phyloP scores from a whole-genome alignment of 2,113 vertebrate species.

The Oreochromis niloticus region DNA sequence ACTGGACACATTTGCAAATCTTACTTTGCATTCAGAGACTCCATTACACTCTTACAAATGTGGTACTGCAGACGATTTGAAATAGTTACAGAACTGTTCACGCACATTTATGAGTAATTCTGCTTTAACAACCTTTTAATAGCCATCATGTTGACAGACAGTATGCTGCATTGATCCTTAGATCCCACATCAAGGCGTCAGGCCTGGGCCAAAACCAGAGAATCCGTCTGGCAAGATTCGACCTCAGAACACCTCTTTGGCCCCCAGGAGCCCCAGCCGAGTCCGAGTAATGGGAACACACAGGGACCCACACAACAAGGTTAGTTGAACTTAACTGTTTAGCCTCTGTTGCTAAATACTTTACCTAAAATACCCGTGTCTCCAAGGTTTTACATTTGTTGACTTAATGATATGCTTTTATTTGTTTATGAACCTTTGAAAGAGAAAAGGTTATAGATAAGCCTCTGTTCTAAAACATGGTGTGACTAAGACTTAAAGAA shows the following conservation, averaged over 20 bases:
- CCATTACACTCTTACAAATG: neutral
- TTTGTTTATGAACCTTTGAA: neutral
- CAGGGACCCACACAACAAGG: constrained; percentile 62
- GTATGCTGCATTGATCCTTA: constrained; percentile 1
- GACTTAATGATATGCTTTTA: neutral
- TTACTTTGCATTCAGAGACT: neutral
- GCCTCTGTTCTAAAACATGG: neutral
- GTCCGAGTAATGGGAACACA: constrained; percentile 15
- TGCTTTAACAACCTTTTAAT: neutral
- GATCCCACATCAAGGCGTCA: constrained; percentile 44
- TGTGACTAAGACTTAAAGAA: neutral
- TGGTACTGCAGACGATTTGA: neutral
- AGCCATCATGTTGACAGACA: neutral
- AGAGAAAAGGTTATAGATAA: neutral
- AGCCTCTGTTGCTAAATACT: neutral
- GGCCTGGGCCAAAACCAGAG: constrained; percentile 89
- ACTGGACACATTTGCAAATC: neutral
- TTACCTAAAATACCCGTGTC: neutral
- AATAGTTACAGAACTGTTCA: neutral
- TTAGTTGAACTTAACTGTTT: constrained; percentile 10
- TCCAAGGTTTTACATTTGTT: neutral
- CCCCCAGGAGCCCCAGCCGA: constrained; percentile 63
- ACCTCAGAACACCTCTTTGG: neutral
- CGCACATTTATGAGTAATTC: neutral
- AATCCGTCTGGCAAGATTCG: constrained; percentile 77